These are phyloP conservation scores for Silurus aristotelis DNA, from an alignment of 2,797 vertebrate species.

Conservation along the genomic window DNA sequence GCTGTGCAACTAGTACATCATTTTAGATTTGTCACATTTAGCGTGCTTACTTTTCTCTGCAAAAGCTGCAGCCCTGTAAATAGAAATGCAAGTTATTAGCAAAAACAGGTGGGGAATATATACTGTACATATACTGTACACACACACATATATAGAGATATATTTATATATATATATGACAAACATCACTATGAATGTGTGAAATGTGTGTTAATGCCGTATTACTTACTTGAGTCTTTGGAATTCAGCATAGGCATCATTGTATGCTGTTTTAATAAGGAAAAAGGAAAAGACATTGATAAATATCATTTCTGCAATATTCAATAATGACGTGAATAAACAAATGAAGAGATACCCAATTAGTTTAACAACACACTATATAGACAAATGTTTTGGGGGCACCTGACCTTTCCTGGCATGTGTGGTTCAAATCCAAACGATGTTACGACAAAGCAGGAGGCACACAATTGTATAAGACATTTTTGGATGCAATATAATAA, in stretches of 20 bases:
- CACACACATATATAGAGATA: no score
- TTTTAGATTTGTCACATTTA: neutral
- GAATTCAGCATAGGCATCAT: conserved; percentile 89
- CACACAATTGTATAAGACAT: no score
- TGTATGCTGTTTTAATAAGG: conserved; percentile 80
- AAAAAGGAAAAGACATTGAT: neutral
- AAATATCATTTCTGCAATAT: neutral
- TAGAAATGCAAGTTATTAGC: conserved; percentile 39
- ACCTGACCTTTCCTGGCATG: no score
- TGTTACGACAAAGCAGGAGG: no score
- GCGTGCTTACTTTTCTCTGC: conserved; percentile 95
- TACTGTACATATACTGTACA: no score
- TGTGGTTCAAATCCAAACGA: no score
- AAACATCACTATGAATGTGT: neutral
- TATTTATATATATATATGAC: neutral
- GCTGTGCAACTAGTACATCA: neutral
- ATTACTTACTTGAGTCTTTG: conserved; percentile 90
- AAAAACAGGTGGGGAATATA: neutral
- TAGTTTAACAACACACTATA: neutral
- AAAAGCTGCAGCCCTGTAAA: conserved; percentile 88
- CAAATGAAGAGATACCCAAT: neutral
- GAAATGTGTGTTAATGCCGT: neutral
- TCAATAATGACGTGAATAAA: neutral
- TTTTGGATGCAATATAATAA: no score
- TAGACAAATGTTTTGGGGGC: no score